Base-by-base conservation (phyloP, 2,888 invertebrate species). In the Tromatobia lineatoria region DNA sequence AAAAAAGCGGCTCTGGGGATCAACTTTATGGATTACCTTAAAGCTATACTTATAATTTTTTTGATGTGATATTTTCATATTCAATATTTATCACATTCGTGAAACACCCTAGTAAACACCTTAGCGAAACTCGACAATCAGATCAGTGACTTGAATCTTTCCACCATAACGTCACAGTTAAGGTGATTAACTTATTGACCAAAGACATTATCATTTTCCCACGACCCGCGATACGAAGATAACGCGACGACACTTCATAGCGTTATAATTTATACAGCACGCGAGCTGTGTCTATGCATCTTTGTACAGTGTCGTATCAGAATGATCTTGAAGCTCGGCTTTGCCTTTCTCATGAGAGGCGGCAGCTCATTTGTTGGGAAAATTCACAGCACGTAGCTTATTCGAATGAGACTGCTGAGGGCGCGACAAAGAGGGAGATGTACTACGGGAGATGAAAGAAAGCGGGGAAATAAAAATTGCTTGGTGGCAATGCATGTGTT, bases 401-500 rank as follows among this genome's bases (percentile, higher is more conserved):
- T 64, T 38, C 47, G 34, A 64, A 64, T 38, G 59, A 15, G 54
- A 77, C 25, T 54, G 57, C 42, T 20, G 42, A 38, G 23, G 23
- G 34, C 50, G 20, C 47, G 38, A 52, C 18, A 34, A 29, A 70
- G 47, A 52, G 34, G 25, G 7, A 25, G 13, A 23, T 23, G 23
- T 25, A 25, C 13, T 25, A 25, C 13, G 42, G 29, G 52, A 71
- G 42, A 71, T 71, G 71, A 61, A 73, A 78, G 38, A 59, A 61
- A 61, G 38, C 23, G 11, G 13, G 38, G 54, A 18, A 47, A 73
- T 57, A 57, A 80, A 80, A 80, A 74, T 80, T 67, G 45, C 67
- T 71, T 57, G 67, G 73, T 73, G 67, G 73, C 73, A 47, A 74
- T 73, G 67, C 66, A 59, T 57, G 57, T 29, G 34, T 80, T 74